Base-by-base conservation (phyloP, 53 echinoderm and acorn worm genomes). In the Astropecten irregularis region DNA sequence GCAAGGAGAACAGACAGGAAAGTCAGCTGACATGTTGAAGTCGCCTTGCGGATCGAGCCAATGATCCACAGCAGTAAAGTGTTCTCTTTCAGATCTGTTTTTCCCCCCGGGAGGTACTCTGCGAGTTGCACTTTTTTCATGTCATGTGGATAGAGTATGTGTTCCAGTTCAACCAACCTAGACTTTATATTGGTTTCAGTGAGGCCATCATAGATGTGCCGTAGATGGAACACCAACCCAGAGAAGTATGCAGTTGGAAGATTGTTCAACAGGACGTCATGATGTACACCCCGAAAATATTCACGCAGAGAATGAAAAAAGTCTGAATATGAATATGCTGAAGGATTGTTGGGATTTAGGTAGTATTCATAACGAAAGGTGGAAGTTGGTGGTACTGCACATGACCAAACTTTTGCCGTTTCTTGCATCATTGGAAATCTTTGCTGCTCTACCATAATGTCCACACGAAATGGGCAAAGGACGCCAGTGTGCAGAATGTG, bases 1-100 rank as follows among this genome's bases (percentile, higher is more conserved):
- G 73, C 73, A 54, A 73, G 54, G 14, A 73, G 55, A 73, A 73
- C 56, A 25, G 19, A 53, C 36, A 76, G 55, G 40, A 54, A 38
- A 0, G 7, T 39, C 56, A 57, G 0, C 31, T 76, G 76, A 0
- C 56, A 40, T 1, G 40, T 16, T 10, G 38, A 40, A 0, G 57
- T 7, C 19, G 76, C 58, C 0, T 22, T 19, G 23, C 1, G 8
- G 28, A 76, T 37, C 6, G 76, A 26, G 3, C 39, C 56, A 13
- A 40, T 26, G 40, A 55, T 30, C 56, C 56, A 76, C 26, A 38
- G 0, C 40, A 57, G 27, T 2, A 76, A 56, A 4, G 28, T 18
- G 57, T 42, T 74, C 8, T 3, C 38, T 56, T 74, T 56, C 40
- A 74, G 25, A 26, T 57, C 25, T 0, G 55, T 40, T 40, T 74